These are phyloP conservation scores for Rostratula benghalensis DNA, from an alignment of 2,113 vertebrate genomes.

Conservation along the genomic window DNA sequence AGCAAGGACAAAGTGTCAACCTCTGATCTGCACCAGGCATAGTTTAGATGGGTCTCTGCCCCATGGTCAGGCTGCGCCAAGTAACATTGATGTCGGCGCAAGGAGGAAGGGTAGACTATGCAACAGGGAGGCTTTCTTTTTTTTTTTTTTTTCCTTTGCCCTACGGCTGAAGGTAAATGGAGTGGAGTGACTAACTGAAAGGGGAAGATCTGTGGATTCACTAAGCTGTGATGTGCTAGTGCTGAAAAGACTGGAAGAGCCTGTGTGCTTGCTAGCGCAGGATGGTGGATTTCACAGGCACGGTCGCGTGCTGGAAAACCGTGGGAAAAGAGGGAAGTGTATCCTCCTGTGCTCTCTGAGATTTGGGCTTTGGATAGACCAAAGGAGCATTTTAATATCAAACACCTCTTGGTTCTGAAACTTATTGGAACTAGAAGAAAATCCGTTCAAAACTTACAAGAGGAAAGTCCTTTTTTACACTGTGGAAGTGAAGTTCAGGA, in stretches of 20 bases:
- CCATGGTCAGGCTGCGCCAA: accelerated
- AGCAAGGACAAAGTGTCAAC: not conserved
- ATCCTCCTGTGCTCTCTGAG: not conserved
- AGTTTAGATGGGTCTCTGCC: not conserved
- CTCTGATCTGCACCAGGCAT: accelerated
- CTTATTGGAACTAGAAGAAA: not conserved
- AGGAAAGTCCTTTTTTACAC: not conserved
- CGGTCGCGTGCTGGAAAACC: not conserved
- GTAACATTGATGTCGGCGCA: not conserved
- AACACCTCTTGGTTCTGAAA: not conserved
- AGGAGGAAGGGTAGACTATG: not conserved
- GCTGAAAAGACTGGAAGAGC: not conserved
- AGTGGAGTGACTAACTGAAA: not conserved
- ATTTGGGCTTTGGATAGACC: not conserved
- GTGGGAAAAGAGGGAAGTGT: not conserved
- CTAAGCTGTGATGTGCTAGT: not conserved
- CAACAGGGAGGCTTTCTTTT: not conserved
- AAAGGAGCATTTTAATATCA: not conserved
- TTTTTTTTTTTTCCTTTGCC: not conserved
- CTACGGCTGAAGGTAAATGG: not conserved
- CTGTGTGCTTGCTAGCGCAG: not conserved
- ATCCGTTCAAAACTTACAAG: not conserved
- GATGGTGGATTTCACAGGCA: not conserved
- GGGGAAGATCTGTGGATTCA: not conserved
- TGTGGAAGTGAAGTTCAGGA: not conserved